Base-by-base conservation (phyloP, 2,797 vertebrate genomes). In the Myotis pilosus region DNA sequence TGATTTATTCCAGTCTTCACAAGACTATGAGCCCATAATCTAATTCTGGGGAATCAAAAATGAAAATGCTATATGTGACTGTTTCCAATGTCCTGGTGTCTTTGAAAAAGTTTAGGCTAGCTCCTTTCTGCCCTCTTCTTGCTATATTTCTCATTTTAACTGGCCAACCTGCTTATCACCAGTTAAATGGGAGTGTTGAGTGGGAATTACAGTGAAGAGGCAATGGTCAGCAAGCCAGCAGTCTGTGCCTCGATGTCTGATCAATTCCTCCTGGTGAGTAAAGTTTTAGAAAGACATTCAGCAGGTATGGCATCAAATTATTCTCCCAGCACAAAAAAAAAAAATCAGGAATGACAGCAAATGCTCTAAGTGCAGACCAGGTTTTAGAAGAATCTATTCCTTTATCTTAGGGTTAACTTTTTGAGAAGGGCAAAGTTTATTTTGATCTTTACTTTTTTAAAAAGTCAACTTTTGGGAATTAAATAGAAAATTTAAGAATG, bases 381-480 rank as follows among this genome's bases (percentile, higher is more conserved):
- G 33, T 83, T 90, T 93, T 81, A 66, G 33, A 62, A 87, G 19
- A 79, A 79, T 47, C 17, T 53, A 23, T 75, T 82, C n/a, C 22
- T 94, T 95, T 92, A 79, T 33, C 36, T 81, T 38, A 87, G 33
- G 1, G 64, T 9, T 87, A 83, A 69, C 60, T 75, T 44, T 87
- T 91, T 92, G 38, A 55, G 44, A 71, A 90, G 33, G 20, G 1
- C 44, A 69, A 79, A 90, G n/a, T 12, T 68, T 95, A 83, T 33
- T 96, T 95, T 91, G n/a, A 74, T 85, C 68, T 78, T 62, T 84
- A 84, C 76, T 64, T 89, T 91, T 91, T 47, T 33, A 83, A 89
- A 88, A 53, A 71, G 62, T 28, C 47, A 74, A 60, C n/a, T 69
- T 96, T 83, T 64, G 82, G 60, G 94, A 84, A 91, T 79, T 49